Evolutionary conservation across 2,113 vertebrate species (phyloP).

Genomic region (Phrynocephalus versicolor): DNA sequence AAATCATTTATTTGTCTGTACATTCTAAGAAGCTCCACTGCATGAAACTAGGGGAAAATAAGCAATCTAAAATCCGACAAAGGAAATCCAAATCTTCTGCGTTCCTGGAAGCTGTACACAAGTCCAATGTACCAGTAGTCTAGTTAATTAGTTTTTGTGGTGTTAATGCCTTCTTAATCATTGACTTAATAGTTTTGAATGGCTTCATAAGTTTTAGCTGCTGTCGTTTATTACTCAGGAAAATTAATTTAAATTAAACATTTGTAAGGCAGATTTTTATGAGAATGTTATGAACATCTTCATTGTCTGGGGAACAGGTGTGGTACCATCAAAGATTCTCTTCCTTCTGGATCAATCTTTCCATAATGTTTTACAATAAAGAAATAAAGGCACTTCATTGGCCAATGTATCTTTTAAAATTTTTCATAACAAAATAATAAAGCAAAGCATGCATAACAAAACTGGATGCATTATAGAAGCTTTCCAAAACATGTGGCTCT

Average conservation of each 20-base stretch:
- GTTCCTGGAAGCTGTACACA: slow-evolving; percentile 72
- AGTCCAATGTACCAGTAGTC: slow-evolving; percentile 62
- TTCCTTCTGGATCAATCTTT: slow-evolving; percentile 70
- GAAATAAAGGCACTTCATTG: slow-evolving; percentile 46
- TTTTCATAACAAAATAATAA: slow-evolving; percentile 64
- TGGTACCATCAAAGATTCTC: slow-evolving; percentile 70
- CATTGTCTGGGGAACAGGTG: slow-evolving; percentile 70
- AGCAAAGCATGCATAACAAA: slow-evolving; percentile 57
- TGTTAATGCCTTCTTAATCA: slow-evolving; percentile 72
- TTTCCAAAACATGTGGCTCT: slow-evolving; percentile 42
- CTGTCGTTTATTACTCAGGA: slow-evolving; percentile 76
- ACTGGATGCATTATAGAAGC: slow-evolving; percentile 53
- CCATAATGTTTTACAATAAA: slow-evolving; percentile 65
- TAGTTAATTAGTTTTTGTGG: slow-evolving; percentile 75
- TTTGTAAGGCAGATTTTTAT: slow-evolving; percentile 76
- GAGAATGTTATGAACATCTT: slow-evolving; percentile 71
- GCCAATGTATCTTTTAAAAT: slow-evolving; percentile 63
- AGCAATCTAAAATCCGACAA: slow-evolving; percentile 59
- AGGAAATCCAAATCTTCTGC: slow-evolving; percentile 60
- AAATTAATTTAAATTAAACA: slow-evolving; percentile 81
- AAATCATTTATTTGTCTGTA: background rate
- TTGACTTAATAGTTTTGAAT: slow-evolving; percentile 73
- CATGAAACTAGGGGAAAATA: slow-evolving; percentile 57
- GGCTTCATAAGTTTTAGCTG: slow-evolving; percentile 74
- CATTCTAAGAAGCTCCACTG: slow-evolving; percentile 22